These are phyloP conservation scores for Coptodon rendalli DNA, from an alignment of 2,113 vertebrate species.

Conservation along the genomic window DNA sequence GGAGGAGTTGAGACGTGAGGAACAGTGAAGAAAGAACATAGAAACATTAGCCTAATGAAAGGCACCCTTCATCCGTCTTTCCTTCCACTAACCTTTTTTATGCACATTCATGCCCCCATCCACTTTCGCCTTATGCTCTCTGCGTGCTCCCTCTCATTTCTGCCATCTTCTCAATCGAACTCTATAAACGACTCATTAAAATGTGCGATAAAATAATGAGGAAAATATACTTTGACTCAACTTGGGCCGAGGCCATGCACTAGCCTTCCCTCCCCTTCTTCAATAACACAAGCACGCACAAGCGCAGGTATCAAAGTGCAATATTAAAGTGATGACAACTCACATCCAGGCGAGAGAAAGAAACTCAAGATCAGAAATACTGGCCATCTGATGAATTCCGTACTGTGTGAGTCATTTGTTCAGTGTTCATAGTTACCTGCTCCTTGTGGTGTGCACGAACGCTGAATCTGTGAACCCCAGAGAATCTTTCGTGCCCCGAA, in stretches of 20 bases:
- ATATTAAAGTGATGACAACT: not conserved
- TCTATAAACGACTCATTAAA: not conserved
- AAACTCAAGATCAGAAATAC: not conserved
- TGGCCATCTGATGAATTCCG: not conserved
- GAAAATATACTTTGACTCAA: not conserved
- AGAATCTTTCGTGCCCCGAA: not conserved
- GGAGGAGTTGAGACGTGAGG: not conserved
- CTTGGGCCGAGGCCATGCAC: not conserved
- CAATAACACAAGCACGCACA: not conserved
- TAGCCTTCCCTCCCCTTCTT: not conserved
- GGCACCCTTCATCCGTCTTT: not conserved
- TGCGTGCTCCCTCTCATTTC: not conserved
- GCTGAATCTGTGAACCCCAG: not conserved
- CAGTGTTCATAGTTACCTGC: not conserved
- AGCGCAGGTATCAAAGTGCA: not conserved
- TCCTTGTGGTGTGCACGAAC: not conserved
- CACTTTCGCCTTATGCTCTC: not conserved
- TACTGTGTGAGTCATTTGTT: not conserved
- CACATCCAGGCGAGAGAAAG: not conserved
- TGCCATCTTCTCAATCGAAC: not conserved
- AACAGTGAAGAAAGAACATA: not conserved
- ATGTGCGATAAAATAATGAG: not conserved
- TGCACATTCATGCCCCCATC: not conserved
- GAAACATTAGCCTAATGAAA: not conserved
- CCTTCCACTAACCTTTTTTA: not conserved